phyloP scores from a whole-genome alignment of 2,113 vertebrate genomes.

The Naja naja region DNA sequence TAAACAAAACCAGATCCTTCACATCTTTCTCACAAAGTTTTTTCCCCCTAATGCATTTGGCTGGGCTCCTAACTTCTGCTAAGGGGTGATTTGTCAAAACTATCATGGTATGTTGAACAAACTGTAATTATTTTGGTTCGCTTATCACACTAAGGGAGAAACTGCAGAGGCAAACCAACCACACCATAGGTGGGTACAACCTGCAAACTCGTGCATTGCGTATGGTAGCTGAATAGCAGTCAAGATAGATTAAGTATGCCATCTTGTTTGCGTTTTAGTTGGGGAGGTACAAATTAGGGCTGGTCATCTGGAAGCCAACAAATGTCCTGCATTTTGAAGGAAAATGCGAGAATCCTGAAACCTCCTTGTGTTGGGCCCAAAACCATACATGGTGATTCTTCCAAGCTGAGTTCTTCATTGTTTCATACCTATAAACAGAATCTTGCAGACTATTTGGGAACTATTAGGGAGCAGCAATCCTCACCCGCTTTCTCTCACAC shows the following conservation, averaged over 20 bases:
- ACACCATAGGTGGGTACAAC: not conserved
- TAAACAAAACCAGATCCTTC: not conserved
- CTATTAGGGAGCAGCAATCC: too few species aligned
- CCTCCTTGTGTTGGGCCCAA: too few species aligned
- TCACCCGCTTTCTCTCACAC: too few species aligned
- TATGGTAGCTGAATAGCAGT: not conserved
- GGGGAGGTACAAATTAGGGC: not conserved
- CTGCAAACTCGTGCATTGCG: not conserved
- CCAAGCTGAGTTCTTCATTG: too few species aligned
- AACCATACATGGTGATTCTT: too few species aligned
- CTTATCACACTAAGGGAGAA: not conserved
- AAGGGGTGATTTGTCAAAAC: not conserved
- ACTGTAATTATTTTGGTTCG: not conserved
- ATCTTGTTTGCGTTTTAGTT: not conserved
- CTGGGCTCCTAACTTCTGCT: not conserved
- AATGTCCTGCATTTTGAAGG: not conserved
- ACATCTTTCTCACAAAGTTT: not conserved
- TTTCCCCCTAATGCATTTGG: not conserved
- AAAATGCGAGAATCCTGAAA: not conserved
- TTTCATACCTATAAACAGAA: too few species aligned
- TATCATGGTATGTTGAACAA: not conserved
- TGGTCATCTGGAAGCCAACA: not conserved
- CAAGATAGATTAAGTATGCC: not conserved
- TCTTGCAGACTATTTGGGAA: too few species aligned
- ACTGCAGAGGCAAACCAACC: not conserved